Base-by-base conservation (phyloP, 2,797 vertebrate species). In the Pseudochromis fuscus region DNA sequence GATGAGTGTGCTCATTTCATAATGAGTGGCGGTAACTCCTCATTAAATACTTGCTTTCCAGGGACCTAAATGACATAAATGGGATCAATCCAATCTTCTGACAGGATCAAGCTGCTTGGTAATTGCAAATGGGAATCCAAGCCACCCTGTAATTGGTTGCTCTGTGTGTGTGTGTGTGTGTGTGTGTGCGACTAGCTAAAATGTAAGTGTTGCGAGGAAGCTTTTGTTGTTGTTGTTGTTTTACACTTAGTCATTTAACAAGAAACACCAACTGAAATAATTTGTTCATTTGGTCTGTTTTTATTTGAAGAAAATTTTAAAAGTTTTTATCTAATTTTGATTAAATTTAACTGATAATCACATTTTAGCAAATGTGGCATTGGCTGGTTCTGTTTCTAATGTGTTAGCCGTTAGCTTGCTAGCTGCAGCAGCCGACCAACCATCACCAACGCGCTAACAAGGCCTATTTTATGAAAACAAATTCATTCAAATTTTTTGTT, bases 71-170 rank as follows among this genome's bases (percentile, higher is more conserved):
- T 82, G 83, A 79, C 80, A 85, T 88, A 88, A 89, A 92, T 88
- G 83, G 77, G 86, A 91, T 89, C 84, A 85, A 84, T 85, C 71
- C 87, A 89, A 90, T 93, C 89, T 91, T 89, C 77, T 85, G 84
- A 85, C 84, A 69, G 82, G 79, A 88, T 92, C 86, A 89, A 87
- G 82, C 87, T 84, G 80, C 85, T 84, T 77, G 42, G 61, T 87
- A 91, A 89, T 88, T 89, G 87, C 82, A 87, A 89, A 89, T 81
- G 82, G 85, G 85, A 91, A 82, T 87, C 80, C 67, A 81, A 85
- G 73, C 50, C 52, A 61, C 58, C 37, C 58, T 77, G 72, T 89
- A 82, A 85, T 82, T 84, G 77, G 72, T 63, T 75, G 57, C 44
- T 63, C 8, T n/a, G 15, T 33, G 38, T 30, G 11, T 72, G 50